Percentiles rank a stretch among this genome's conserved stretches.
Evolutionary conservation across 2,797 vertebrate species (phyloP).

Genomic region (Harpagifer antarcticus): DNA sequence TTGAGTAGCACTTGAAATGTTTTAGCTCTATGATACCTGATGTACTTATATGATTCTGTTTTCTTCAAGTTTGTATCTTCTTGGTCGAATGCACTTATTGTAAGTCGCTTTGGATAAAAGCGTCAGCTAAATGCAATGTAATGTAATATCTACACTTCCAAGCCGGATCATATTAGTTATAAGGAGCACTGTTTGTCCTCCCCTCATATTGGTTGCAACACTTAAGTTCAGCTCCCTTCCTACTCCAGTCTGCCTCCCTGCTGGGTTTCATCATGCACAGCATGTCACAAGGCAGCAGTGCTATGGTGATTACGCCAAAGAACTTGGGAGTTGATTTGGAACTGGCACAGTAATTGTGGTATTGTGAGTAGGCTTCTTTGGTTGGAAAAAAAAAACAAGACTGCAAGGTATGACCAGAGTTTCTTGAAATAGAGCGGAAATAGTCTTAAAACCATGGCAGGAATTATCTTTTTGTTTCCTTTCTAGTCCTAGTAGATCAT

Average conservation of each 20-base stretch:
- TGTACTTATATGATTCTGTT: no score
- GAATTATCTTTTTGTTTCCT: slow-evolving; percentile 43
- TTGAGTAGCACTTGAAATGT: no score
- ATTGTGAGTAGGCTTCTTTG: slow-evolving; percentile 53
- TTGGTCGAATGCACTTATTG: no score
- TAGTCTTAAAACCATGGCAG: slow-evolving; percentile 9
- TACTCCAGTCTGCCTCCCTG: slow-evolving; percentile 72
- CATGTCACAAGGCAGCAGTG: slow-evolving; percentile 75
- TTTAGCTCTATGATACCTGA: no score
- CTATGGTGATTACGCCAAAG: slow-evolving; percentile 74
- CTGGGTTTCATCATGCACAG: slow-evolving; percentile 81
- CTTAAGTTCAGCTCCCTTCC: slow-evolving; percentile 63
- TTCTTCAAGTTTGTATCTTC: no score
- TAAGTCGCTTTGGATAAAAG: no score
- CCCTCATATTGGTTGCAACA: slow-evolving; percentile 76
- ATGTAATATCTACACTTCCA: slow-evolving; percentile 41
- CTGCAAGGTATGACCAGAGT: slow-evolving; percentile 48
- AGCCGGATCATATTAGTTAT: slow-evolving; percentile 72
- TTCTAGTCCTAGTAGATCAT: slow-evolving; percentile 1
- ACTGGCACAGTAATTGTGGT: slow-evolving; percentile 64
- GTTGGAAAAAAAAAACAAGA: slow-evolving; percentile 26
- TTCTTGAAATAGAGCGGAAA: slow-evolving; percentile 48
- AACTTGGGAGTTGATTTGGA: slow-evolving; percentile 68
- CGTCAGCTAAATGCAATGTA: no score
- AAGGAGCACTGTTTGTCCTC: slow-evolving; percentile 75